phyloP scores from a whole-genome alignment of 2,888 invertebrate genomes.

The Diarsia rubi region DNA sequence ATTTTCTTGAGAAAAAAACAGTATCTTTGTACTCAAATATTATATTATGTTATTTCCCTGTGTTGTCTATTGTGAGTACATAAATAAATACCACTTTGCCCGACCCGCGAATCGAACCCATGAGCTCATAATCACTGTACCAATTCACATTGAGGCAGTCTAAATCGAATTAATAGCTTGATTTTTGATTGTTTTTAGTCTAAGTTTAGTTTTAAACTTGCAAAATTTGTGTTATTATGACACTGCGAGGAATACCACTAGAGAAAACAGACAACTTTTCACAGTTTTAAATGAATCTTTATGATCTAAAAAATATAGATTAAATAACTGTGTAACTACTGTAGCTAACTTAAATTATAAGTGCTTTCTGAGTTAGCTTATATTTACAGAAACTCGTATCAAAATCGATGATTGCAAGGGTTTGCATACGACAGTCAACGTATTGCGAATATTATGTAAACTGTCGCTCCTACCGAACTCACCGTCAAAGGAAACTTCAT shows the following conservation, averaged over 20 bases:
- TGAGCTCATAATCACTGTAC: too few species aligned
- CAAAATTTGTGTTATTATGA: neutral
- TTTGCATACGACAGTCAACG: neutral
- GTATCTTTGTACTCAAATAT: too few species aligned
- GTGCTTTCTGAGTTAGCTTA: neutral
- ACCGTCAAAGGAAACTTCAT: conserved; percentile 5
- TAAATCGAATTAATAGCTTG: too few species aligned
- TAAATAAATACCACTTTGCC: too few species aligned
- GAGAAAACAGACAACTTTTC: neutral
- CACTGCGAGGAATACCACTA: neutral
- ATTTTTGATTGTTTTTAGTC: too few species aligned
- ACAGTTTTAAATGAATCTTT: neutral
- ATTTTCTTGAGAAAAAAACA: too few species aligned
- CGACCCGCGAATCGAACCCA: too few species aligned
- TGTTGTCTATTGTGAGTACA: too few species aligned
- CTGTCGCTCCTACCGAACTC: neutral
- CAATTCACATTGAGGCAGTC: too few species aligned
- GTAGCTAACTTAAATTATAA: neutral
- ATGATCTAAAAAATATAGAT: neutral
- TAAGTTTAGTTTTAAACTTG: neutral
- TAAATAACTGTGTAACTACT: neutral
- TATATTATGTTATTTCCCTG: too few species aligned
- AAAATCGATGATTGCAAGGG: neutral
- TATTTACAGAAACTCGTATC: conserved; percentile 13
- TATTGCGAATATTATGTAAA: conserved; percentile 13